These are phyloP conservation scores for Pachyrhynchus sulphureomaculatus DNA, from an alignment of 1,140 invertebrate genomes.

Conservation along the genomic window DNA sequence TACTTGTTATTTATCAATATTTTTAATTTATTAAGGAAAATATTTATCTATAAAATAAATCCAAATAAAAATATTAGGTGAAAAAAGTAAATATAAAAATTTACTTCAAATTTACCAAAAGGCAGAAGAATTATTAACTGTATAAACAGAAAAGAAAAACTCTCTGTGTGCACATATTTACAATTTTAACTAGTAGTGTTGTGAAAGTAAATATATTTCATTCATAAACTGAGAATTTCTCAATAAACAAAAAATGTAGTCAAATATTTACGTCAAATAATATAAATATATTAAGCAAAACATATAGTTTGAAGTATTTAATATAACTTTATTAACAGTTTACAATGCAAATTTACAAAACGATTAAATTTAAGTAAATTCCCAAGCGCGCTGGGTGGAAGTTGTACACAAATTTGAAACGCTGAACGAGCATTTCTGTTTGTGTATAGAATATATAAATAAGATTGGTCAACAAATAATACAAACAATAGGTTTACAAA, in stretches of 20 bases:
- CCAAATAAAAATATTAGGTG: slow-evolving; percentile 15
- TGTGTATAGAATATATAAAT: slow-evolving; percentile 31
- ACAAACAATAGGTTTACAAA: slow-evolving; percentile 35
- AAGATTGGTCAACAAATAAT: slow-evolving; percentile 41
- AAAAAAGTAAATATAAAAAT: slow-evolving; percentile 23
- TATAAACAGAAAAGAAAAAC: slow-evolving; percentile 27
- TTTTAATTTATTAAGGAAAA: no score
- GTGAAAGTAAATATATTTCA: slow-evolving; percentile 32
- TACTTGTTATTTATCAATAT: no score
- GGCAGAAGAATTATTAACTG: slow-evolving; percentile 27
- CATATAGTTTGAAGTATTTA: slow-evolving; percentile 30
- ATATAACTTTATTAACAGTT: slow-evolving; percentile 39
- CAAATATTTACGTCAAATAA: slow-evolving; percentile 38
- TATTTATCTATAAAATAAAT: not conserved
- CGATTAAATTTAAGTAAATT: slow-evolving; percentile 40
- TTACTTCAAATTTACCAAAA: slow-evolving; percentile 25
- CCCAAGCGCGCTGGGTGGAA: not conserved
- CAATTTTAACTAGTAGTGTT: slow-evolving; percentile 28
- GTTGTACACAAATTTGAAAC: slow-evolving; percentile 18
- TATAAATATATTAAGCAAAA: slow-evolving; percentile 36
- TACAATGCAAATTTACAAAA: slow-evolving; percentile 42
- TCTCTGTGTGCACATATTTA: slow-evolving; percentile 28
- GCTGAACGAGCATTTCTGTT: slow-evolving; percentile 19
- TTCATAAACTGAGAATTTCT: slow-evolving; percentile 24
- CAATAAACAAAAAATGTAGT: slow-evolving; percentile 31